Conservation (phyloP, 2,113 vertebrate genomes). For the Coracopsis vasa region DNA sequence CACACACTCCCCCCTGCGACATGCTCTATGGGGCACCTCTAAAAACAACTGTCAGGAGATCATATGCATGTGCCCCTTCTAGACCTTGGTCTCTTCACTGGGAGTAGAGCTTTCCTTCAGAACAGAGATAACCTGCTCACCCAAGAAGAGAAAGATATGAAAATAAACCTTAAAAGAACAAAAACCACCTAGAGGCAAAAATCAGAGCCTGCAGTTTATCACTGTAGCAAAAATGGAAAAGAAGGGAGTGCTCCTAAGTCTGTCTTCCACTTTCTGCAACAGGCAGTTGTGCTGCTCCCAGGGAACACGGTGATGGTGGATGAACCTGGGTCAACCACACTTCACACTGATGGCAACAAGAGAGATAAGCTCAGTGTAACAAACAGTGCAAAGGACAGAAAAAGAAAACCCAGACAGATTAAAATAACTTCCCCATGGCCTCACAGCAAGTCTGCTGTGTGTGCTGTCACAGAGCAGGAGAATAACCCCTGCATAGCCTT, state of each 20-base stretch:
- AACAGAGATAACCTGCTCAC: neutral
- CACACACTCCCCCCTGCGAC: fast-evolving
- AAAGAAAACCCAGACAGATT: neutral
- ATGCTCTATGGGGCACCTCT: neutral
- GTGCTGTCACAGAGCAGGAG: neutral
- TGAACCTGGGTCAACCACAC: neutral
- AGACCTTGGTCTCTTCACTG: neutral
- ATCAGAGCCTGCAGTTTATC: neutral
- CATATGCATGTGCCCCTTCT: neutral
- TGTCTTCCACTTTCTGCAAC: neutral
- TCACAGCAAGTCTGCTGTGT: neutral
- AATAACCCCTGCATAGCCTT: neutral
- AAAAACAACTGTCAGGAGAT: neutral
- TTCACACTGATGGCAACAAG: neutral
- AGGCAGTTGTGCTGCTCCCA: neutral
- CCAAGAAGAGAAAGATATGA: neutral
- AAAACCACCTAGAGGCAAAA: neutral
- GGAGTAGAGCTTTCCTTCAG: neutral
- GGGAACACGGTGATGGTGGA: fast-evolving
- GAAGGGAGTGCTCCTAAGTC: neutral
- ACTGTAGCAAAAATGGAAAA: neutral
- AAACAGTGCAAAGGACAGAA: neutral
- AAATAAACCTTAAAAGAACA: neutral
- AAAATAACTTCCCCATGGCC: neutral
- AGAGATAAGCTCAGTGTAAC: neutral